Evolutionary conservation across 2,113 vertebrate genomes (phyloP).

Genomic region (Oncorhynchus nerka): DNA sequence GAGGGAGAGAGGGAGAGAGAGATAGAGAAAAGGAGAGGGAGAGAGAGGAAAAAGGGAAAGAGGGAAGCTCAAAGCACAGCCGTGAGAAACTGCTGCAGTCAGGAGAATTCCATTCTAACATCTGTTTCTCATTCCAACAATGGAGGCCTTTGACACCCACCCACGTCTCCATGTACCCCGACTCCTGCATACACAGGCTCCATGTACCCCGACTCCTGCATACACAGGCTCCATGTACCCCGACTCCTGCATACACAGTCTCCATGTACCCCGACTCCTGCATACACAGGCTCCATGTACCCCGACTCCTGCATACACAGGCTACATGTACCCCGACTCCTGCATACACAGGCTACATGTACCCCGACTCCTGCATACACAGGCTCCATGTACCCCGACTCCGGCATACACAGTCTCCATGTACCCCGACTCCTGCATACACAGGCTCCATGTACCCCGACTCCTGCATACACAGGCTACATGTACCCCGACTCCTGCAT

Average conservation of each 20-base stretch:
- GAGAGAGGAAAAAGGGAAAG: too few species aligned
- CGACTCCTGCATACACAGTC: too few species aligned
- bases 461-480: too few species aligned
- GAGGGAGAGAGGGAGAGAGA: too few species aligned
- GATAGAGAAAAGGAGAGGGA: too few species aligned
- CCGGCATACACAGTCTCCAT: too few species aligned
- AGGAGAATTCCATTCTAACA: constrained; percentile 82
- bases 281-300: background rate
- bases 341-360: background rate
- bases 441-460: constrained; percentile 4
- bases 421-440: too few species aligned
- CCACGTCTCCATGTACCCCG: background rate
- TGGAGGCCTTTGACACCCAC: constrained; percentile 70
- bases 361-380: constrained; percentile 4
- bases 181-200: background rate
- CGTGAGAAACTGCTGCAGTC: constrained; percentile 78
- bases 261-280: constrained; percentile 7
- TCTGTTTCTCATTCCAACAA: constrained; percentile 92
- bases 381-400: background rate
- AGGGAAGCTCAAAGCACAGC: constrained; percentile 32
- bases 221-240: too few species aligned
- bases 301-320: background rate
- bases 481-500: constrained; percentile 10
- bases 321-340: background rate
- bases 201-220: constrained; percentile 5